Evolutionary conservation across 2,888 invertebrate species (phyloP).

Genomic region (Scelioninae gen. 1): DNA sequence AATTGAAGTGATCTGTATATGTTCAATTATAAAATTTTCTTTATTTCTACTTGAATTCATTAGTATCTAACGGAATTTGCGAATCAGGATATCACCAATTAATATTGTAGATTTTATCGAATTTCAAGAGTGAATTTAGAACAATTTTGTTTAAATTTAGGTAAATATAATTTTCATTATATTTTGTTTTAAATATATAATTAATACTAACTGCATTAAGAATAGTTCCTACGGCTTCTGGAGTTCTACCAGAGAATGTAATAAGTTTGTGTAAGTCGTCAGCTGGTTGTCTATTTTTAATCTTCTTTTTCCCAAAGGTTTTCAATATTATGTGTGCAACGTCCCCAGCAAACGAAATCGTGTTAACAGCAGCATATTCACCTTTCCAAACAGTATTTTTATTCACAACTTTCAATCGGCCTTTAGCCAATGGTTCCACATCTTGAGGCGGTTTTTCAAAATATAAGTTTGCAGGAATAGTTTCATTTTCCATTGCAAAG

Average conservation of each 20-base stretch:
- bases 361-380: slow-evolving; percentile 60
- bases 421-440: slow-evolving; percentile 64
- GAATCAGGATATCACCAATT: too few species aligned
- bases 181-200: too few species aligned
- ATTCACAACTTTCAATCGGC: slow-evolving; percentile 63
- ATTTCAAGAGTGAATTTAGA: too few species aligned
- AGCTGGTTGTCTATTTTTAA: slow-evolving; percentile 86
- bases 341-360: slow-evolving; percentile 51
- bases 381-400: slow-evolving; percentile 67
- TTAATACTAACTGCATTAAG: slow-evolving; percentile 86
- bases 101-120: too few species aligned
- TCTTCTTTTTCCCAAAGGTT: slow-evolving; percentile 58
- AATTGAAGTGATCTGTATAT: too few species aligned
- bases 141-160: too few species aligned
- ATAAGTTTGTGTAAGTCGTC: slow-evolving; percentile 89
- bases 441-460: slow-evolving; percentile 82
- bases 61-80: too few species aligned
- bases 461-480: slow-evolving; percentile 86
- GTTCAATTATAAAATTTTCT: too few species aligned
- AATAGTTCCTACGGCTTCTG: slow-evolving; percentile 88
- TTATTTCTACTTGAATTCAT: too few species aligned
- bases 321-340: slow-evolving; percentile 63
- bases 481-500: slow-evolving; percentile 74
- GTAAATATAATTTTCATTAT: too few species aligned
- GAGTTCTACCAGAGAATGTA: slow-evolving; percentile 90